These are phyloP conservation scores for Herminia tarsipennalis DNA, from an alignment of 2,888 invertebrate genomes.

Conservation along the genomic window DNA sequence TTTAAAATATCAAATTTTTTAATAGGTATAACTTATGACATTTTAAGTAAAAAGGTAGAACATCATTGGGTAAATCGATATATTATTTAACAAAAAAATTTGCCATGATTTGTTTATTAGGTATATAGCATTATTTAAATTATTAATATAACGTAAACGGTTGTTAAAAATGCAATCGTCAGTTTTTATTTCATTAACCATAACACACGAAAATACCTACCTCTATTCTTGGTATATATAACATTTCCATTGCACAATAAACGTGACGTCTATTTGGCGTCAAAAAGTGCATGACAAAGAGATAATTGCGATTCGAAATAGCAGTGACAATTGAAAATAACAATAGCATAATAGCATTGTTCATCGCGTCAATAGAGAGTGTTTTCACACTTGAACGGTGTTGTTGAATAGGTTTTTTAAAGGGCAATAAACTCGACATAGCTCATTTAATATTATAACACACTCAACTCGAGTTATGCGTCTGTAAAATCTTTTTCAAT, in stretches of 20 bases:
- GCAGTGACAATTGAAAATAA: slow-evolving; percentile 7
- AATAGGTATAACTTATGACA: too few relatives aligned
- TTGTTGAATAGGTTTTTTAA: slow-evolving; percentile 40
- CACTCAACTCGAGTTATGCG: slow-evolving; percentile 29
- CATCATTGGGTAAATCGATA: too few relatives aligned
- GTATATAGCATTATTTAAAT: too few relatives aligned
- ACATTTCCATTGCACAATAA: neutral
- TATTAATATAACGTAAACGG: too few relatives aligned
- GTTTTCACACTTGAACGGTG: slow-evolving; percentile 38
- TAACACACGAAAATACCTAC: too few relatives aligned
- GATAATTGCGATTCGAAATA: slow-evolving; percentile 9
- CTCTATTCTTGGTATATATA: too few relatives aligned
- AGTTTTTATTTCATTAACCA: too few relatives aligned
- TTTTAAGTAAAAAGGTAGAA: too few relatives aligned
- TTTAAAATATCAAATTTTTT: too few relatives aligned
- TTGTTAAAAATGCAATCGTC: too few relatives aligned
- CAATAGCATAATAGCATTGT: slow-evolving; percentile 12
- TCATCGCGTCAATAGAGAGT: slow-evolving; percentile 25
- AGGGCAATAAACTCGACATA: slow-evolving; percentile 40
- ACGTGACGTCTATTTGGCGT: neutral
- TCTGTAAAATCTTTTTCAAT: slow-evolving; percentile 22
- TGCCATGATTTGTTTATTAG: too few relatives aligned
- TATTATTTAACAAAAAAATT: too few relatives aligned
- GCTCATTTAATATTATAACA: slow-evolving; percentile 42
- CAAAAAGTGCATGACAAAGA: slow-evolving; percentile 1